These are phyloP conservation scores for Pardalotus punctatus DNA, from an alignment of 2,113 vertebrate genomes.

Conservation along the genomic window DNA sequence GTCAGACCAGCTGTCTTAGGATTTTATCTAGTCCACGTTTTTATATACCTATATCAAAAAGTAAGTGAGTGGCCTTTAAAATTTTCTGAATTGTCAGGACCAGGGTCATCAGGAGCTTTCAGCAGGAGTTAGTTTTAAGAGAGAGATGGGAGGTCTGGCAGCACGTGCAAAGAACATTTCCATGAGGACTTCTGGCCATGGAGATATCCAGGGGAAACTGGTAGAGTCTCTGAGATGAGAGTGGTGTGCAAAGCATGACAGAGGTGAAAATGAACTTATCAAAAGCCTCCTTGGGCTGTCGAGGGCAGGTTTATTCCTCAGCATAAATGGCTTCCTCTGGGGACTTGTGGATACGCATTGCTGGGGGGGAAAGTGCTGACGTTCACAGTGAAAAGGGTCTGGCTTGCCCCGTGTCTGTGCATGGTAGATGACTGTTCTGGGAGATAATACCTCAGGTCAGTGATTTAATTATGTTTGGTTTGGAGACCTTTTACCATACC, in stretches of 20 bases:
- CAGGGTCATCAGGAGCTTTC: not conserved
- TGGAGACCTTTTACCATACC: not conserved
- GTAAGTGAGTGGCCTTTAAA: not conserved
- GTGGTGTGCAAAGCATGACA: accelerated
- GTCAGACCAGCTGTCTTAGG: not conserved
- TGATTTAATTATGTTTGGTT: not conserved
- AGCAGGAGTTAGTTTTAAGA: not conserved
- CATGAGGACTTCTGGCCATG: not conserved
- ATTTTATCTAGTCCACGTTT: not conserved
- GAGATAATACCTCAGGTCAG: not conserved
- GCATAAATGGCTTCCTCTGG: not conserved
- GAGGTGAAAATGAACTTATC: not conserved
- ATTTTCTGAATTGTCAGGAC: not conserved
- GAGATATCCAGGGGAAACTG: not conserved
- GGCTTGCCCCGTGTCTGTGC: not conserved
- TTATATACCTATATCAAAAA: not conserved
- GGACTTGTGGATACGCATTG: not conserved
- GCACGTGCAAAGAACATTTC: not conserved
- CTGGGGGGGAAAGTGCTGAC: not conserved
- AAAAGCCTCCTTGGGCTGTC: not conserved
- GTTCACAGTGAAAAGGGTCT: not conserved
- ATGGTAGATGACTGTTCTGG: not conserved
- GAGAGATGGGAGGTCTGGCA: not conserved
- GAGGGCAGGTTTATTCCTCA: not conserved
- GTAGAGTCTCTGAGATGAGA: not conserved